A percentile compares a stretch with the other conserved stretches of the same genome.
Conservation (phyloP, 1,140 invertebrate genomes). For the Ostrea edulis region DNA sequence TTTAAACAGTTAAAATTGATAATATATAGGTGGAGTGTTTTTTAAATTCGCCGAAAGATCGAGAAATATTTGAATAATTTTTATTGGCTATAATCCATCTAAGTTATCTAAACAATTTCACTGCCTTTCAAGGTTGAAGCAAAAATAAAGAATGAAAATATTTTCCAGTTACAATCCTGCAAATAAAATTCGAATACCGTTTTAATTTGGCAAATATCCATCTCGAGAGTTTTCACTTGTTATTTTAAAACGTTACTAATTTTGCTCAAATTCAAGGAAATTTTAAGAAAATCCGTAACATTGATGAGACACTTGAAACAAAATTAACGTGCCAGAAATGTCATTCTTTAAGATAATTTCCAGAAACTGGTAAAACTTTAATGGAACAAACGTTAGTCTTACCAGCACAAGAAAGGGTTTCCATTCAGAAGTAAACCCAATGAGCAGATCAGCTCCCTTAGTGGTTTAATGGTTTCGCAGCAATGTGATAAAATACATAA, state of each 20-base stretch:
- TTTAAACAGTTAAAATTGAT: background rate
- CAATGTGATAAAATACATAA: constrained; percentile 24
- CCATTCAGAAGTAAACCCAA: background rate
- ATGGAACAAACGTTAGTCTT: background rate
- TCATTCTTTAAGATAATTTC: background rate
- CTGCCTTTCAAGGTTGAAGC: background rate
- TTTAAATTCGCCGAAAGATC: background rate
- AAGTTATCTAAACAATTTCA: constrained; percentile 22
- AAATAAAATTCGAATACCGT: background rate
- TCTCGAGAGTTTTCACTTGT: background rate
- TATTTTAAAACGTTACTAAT: background rate
- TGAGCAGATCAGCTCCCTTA: constrained; percentile 24
- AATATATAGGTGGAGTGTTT: background rate
- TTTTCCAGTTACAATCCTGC: constrained; percentile 14
- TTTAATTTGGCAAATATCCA: background rate
- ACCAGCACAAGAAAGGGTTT: background rate
- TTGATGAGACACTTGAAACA: background rate
- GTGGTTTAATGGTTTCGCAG: background rate
- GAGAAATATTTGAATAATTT: constrained; percentile 11
- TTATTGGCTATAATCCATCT: background rate
- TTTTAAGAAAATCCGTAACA: background rate
- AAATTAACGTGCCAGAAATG: background rate
- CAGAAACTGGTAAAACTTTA: background rate
- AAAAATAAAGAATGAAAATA: constrained; percentile 17
- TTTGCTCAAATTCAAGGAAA: background rate